Percentiles rank a stretch among this genome's conserved stretches.
These are phyloP conservation scores for Triplophysa dalaica DNA, from an alignment of 2,113 vertebrate genomes.

Conservation along the genomic window DNA sequence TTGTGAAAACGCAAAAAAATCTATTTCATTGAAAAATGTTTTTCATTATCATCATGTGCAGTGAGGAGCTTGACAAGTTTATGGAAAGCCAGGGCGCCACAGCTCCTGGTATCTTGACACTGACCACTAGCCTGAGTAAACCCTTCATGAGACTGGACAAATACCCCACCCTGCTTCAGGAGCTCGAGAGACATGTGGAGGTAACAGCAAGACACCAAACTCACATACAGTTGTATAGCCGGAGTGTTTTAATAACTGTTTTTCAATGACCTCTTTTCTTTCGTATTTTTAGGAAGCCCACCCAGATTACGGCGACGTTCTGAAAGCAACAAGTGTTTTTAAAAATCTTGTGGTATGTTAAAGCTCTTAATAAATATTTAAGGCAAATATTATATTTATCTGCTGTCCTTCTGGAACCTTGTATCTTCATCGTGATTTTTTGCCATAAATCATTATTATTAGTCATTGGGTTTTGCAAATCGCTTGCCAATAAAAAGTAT, in stretches of 20 bases:
- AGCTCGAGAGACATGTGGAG: conserved; percentile 95
- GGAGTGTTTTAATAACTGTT: neutral
- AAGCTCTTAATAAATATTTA: neutral
- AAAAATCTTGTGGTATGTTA: conserved; percentile 85
- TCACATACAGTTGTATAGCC: neutral
- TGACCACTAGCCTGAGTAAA: conserved; percentile 95
- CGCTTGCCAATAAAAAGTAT: no score
- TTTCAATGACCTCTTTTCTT: neutral
- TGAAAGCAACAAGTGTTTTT: conserved; percentile 86
- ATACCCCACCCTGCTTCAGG: conserved; percentile 90
- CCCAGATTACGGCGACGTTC: conserved; percentile 89
- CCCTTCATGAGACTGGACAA: conserved; percentile 97
- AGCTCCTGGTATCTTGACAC: conserved; percentile 84
- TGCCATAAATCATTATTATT: no score
- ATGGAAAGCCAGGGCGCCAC: conserved; percentile 93
- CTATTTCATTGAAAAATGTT: neutral
- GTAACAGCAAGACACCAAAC: conserved; percentile 63
- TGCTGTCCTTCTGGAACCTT: no score
- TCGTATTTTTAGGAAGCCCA: conserved; percentile 82
- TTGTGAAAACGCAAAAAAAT: no score
- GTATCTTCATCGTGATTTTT: no score
- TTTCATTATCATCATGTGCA: conserved; percentile 58
- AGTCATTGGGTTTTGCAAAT: no score
- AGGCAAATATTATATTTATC: no score
- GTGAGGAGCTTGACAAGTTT: conserved; percentile 92